Conservation (phyloP, 2,797 vertebrate species). For the Acanthornis magna region DNA sequence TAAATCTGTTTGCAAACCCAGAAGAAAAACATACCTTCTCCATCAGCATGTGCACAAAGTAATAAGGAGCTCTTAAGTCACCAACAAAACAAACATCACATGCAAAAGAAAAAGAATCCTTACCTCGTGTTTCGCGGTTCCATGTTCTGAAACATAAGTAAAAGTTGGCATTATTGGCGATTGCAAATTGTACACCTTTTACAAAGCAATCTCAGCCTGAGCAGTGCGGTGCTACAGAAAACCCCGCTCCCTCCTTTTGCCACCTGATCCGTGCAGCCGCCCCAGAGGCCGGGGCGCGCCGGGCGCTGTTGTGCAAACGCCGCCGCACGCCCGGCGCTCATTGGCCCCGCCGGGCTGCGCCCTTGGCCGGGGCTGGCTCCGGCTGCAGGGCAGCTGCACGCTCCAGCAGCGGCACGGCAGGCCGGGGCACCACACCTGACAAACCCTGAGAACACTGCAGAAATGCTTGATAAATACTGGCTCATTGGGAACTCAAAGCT, state of each 20-base stretch:
- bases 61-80: background rate
- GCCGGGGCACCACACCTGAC: background rate
- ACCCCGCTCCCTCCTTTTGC: slow-evolving; percentile 66
- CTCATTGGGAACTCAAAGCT: background rate
- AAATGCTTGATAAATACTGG: background rate
- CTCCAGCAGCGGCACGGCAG: background rate
- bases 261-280: slow-evolving; percentile 77
- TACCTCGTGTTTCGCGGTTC: slow-evolving; percentile 88
- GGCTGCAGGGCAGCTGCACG: background rate
- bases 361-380: background rate
- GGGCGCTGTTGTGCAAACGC: slow-evolving; percentile 74
- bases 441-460: background rate
- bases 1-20: background rate
- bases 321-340: slow-evolving; percentile 35
- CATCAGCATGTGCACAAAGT: background rate
- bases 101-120: slow-evolving; percentile 63
- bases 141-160: slow-evolving; percentile 92
- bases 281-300: slow-evolving; percentile 64
- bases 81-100: slow-evolving; percentile 21
- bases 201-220: slow-evolving; percentile 47
- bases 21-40: background rate
- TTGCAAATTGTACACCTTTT: slow-evolving; percentile 21
- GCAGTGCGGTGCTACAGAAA: slow-evolving; percentile 48
- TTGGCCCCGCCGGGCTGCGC: slow-evolving; percentile 41
- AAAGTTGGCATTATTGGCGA: slow-evolving; percentile 88